Evolutionary conservation across 2,888 invertebrate species (phyloP).

Genomic region (Eristalinus aeneus): DNA sequence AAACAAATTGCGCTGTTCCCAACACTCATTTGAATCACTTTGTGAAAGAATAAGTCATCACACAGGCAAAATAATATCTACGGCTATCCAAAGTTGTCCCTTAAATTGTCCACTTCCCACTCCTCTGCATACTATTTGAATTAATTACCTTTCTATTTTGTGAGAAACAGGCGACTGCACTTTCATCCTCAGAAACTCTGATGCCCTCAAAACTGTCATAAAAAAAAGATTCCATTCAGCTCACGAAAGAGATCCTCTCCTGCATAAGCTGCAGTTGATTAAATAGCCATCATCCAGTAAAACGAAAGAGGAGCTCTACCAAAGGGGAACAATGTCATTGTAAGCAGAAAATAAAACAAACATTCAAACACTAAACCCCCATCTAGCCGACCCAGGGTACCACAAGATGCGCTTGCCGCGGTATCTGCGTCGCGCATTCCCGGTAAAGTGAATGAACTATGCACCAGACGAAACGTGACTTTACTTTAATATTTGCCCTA

Average conservation of each 20-base stretch:
- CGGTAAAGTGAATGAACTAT: slow-evolving; percentile 48
- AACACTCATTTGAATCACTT: too few relatives aligned
- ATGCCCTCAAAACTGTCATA: neutral
- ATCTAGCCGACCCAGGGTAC: neutral
- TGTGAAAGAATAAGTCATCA: too few relatives aligned
- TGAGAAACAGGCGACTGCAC: neutral
- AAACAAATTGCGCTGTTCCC: too few relatives aligned
- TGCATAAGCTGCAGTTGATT: neutral
- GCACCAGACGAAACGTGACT: slow-evolving; percentile 57
- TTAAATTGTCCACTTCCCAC: neutral
- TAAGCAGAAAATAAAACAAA: neutral
- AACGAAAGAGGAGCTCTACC: neutral
- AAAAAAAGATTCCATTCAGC: neutral
- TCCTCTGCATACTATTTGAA: neutral
- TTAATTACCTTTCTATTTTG: neutral
- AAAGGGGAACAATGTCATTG: neutral
- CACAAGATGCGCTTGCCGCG: neutral
- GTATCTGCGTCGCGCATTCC: slow-evolving; percentile 17
- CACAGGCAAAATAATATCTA: too few relatives aligned
- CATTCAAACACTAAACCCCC: neutral
- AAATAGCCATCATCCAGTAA: neutral
- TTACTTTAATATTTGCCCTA: slow-evolving; percentile 65
- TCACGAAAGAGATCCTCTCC: neutral
- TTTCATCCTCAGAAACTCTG: neutral
- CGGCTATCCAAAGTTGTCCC: too few relatives aligned